phyloP scores from a whole-genome alignment of 2,113 vertebrate genomes.

The Eptatretus burgeri region DNA sequence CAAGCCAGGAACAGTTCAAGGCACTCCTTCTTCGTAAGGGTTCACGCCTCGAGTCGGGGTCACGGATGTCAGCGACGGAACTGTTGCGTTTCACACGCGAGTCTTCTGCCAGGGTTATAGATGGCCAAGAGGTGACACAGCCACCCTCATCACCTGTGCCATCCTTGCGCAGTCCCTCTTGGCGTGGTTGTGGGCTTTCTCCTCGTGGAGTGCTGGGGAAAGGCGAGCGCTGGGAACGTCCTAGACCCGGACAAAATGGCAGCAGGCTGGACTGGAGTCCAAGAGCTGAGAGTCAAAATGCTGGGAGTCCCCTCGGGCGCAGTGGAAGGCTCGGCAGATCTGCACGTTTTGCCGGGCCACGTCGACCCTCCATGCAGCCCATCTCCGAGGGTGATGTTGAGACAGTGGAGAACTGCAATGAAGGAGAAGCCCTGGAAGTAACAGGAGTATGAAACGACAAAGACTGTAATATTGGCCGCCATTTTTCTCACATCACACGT shows the following conservation, averaged over 20 bases:
- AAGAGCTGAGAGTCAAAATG: background rate
- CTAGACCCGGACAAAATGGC: background rate
- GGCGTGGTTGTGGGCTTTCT: background rate
- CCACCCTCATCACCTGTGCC: background rate
- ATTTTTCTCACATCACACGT: no score
- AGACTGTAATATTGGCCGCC: no score
- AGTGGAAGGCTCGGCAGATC: background rate
- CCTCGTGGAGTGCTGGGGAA: constrained; percentile 1
- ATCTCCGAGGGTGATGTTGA: constrained; percentile 3
- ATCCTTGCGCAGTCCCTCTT: background rate
- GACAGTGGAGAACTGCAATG: background rate
- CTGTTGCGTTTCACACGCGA: constrained; percentile 39
- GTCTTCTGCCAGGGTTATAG: background rate
- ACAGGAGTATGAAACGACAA: no score
- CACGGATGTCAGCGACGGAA: constrained; percentile 71
- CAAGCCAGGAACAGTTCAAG: constrained; percentile 90
- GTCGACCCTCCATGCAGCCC: background rate
- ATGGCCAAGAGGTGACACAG: background rate
- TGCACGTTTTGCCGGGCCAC: background rate
- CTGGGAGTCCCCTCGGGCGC: background rate
- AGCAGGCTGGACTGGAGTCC: background rate
- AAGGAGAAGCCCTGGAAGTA: no score
- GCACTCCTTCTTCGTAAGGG: constrained; percentile 76
- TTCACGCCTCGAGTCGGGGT: constrained; percentile 49
- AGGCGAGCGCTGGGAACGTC: background rate